Base-by-base conservation (phyloP, 1,140 invertebrate species). In the Tetramorium simillimum region DNA sequence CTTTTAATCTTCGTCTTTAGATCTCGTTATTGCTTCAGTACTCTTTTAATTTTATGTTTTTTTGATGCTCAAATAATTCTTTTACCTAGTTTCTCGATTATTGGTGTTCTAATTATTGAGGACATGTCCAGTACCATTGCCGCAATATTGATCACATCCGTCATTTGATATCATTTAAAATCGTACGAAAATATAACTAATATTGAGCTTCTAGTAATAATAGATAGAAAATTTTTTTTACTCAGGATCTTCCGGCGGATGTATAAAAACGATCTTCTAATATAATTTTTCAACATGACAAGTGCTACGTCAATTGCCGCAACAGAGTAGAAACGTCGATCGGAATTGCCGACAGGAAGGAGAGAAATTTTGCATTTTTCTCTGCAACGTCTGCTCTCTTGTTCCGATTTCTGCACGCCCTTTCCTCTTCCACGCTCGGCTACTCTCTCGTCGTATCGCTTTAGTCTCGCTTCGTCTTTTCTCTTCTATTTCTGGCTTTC, bases 381-480 rank as follows among this genome's bases (percentile, higher is more conserved):
- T 37, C 24, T 63, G 70, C 56, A 53, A 80, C 62, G 75, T 65
- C 62, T 76, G 67, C 69, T 65, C 78, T 72, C 86, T 62, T 77
- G 40, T 85, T 46, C 72, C 75, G 75, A 65, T 87, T 86, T 85
- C 72, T 60, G 33, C 33, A 33, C 3, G 33, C 33, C 33, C 33
- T 33, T 33, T 33, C 33, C 33, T 33, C 33, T 33, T 33, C 33
- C 33, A 33, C 0, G 33, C 33, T 33, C 33, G 33, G 3, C 33
- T 33, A 84, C 56, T 67, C 85, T 69, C 65, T 82, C 43, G 40
- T 76, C 76, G 89, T 89, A 88, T 92, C 88, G 89, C 86, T 89
- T 77, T 90, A 91, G 89, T 77, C 80, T 82, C 80, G 87, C 86
- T 86, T 88, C 62, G 76, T 46, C 76, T 88, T 91, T 88, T 90